Evolutionary conservation across 2,113 vertebrate species (phyloP).

Genomic region (Myrmecobius fasciatus): DNA sequence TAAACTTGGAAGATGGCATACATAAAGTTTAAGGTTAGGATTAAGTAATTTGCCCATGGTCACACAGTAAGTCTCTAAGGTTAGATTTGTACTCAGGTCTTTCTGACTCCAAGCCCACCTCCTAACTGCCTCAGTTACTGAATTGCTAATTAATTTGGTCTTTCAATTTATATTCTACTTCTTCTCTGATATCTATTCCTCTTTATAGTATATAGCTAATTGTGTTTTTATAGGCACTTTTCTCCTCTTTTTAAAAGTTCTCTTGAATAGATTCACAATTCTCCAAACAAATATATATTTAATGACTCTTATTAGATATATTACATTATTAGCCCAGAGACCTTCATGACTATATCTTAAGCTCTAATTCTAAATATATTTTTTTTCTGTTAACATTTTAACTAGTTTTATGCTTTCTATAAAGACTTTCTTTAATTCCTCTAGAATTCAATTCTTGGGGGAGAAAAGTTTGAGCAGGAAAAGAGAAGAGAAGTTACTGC

Average conservation of each 20-base stretch:
- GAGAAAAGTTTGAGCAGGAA: neutral
- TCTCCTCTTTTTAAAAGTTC: neutral
- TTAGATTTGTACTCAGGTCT: constrained; percentile 1
- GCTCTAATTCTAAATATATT: neutral
- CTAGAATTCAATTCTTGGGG: neutral
- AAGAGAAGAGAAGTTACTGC: neutral
- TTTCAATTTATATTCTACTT: neutral
- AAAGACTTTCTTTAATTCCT: neutral
- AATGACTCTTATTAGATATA: neutral
- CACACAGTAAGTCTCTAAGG: neutral
- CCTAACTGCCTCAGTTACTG: neutral
- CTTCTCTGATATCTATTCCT: neutral
- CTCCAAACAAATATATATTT: neutral
- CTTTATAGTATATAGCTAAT: neutral
- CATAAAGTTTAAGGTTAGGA: neutral
- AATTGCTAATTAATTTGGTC: neutral
- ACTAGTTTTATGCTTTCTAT: neutral
- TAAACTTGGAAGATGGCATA: neutral
- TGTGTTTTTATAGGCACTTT: neutral
- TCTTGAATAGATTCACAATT: neutral
- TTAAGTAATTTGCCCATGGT: neutral
- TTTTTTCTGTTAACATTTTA: neutral
- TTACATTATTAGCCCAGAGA: neutral
- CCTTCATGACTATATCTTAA: neutral
- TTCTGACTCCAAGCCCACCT: neutral